Conservation (phyloP, 2,113 vertebrate genomes). For the Platichthys stellatus region DNA sequence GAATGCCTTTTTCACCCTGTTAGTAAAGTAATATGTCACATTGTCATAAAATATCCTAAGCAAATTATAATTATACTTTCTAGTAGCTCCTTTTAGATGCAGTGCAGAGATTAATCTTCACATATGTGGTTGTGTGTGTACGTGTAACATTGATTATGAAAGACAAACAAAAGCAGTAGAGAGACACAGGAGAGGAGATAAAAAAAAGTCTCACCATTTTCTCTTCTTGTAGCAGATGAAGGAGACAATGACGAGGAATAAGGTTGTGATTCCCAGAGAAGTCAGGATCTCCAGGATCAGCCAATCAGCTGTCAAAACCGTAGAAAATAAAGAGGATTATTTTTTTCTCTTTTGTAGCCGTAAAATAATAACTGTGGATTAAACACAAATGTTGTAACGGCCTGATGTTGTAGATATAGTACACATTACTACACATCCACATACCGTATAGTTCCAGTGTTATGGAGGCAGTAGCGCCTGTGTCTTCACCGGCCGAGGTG, state of each 20-base stretch:
- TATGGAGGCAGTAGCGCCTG: conserved; percentile 66
- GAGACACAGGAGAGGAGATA: neutral
- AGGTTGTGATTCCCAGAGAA: conserved; percentile 68
- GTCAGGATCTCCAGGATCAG: conserved; percentile 80
- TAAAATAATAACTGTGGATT: neutral
- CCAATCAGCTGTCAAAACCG: conserved; percentile 66
- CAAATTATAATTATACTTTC: neutral
- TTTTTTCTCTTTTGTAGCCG: neutral
- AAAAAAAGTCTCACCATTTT: conserved; percentile 73
- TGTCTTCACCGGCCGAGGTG: conserved; percentile 78
- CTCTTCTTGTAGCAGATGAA: conserved; percentile 83
- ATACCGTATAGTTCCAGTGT: conserved; percentile 71
- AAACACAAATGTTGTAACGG: neutral
- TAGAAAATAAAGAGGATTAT: neutral
- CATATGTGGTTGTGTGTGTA: neutral
- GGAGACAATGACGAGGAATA: conserved; percentile 68
- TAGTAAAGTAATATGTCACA: conserved; percentile 16
- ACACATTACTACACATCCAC: conserved; percentile 6
- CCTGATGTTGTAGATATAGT: neutral
- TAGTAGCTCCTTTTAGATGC: neutral
- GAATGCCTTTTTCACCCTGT: conserved; percentile 80
- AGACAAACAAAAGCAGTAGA: conserved; percentile 1
- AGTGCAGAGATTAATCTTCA: neutral
- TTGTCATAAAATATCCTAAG: neutral
- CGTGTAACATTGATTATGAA: neutral